Base-by-base conservation (phyloP, 1,140 invertebrate species). In the Triops cancriformis region DNA sequence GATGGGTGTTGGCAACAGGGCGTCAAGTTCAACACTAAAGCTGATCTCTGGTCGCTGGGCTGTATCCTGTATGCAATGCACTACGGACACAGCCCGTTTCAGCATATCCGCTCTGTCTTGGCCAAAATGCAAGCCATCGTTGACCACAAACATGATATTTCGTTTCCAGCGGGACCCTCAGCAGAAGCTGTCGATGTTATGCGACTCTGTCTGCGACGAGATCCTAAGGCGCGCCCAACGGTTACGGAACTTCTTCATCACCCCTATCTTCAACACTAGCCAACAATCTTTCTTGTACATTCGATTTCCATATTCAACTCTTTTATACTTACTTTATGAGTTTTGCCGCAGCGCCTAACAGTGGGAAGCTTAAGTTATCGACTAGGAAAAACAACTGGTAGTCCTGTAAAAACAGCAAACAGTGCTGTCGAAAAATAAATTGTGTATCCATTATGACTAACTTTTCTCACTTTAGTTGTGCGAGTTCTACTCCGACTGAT, bases 1-100 rank as follows among this genome's bases (percentile, higher is more conserved):
- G n/a, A 77, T 26, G 28, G 80, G 72, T 45, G 76, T 73, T 64
- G 43, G 84, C 85, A 26, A 85, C 84, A 75, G 85, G 84, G 45
- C 81, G 84, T 87, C 77, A 84, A 97, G 93, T 92, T 98, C 77
- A 93, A 91, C 78, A 93, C 90, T 77, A 96, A 95, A 82, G 95
- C 95, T 14, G 97, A 99, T 85, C 94, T 99, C 18, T 99, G 97
- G 97, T 97, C 96, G 0, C 86, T 99, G 37, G 97, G 97, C 18
- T 98, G 97, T 84, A 99, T 99, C 79, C 87, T 99, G 28, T 99
- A 98, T 84, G 91, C 93, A 83, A 87, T 98, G 83, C 89, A 97
- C 12, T 98, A 97, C 85, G 92, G 94, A 2, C 87, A 88, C 76
- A 95, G 96, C 0, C 97, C 97, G 4, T 99, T 98, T 85, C 90